Base-by-base conservation (phyloP, 2,113 vertebrate species). In the Empidonax alnorum region DNA sequence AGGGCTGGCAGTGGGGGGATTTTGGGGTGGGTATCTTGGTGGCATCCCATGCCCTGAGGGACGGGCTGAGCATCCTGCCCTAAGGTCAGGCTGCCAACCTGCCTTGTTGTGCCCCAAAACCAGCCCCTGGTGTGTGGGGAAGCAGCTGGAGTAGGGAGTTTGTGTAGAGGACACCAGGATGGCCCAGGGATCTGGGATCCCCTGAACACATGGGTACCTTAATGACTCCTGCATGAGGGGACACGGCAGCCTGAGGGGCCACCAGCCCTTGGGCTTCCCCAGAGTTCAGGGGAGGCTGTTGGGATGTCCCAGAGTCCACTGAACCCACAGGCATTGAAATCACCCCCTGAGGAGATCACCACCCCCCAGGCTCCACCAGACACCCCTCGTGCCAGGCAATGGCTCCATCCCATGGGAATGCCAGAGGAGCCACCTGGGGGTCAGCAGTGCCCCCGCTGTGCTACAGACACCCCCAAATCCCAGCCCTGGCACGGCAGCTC, bases 331-430 rank as follows among this genome's bases (percentile, higher is more conserved):
- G 1, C 33, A 13, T 13, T 33, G 13, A 11, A 3, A 13, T 4
- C 9, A 0, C 6, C 7, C 30, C 42, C 7, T 8, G 33, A 7
- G 35, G 56, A 53, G 24, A 41, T 35, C 41, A 4, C 21, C 47
- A 50, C 5, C n/a, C 44, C 1, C 31, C 9, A 1, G 27, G 23
- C n/a, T 21, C 4, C 2, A 10, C 18, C 25, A 1, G 21, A 9
- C 30, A 5, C 10, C 31, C 10, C 58, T 4, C 2, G 3, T 2
- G 7, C 83, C 12, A 1, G 23, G 41, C 41, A 21, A 1, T 1
- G 20, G 17, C 82, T 30, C 44, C 41, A 4, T 12, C 23, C 75
- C 35, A 0, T 0, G 8, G 72, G 24, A 19, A 10, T n/a, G 17
- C 5, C 77, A 12, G 31, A 20, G 50, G 3, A 2, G 25, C 13